Conservation (phyloP, 2,888 invertebrate genomes). For the Meiosimyza platycephala region DNA sequence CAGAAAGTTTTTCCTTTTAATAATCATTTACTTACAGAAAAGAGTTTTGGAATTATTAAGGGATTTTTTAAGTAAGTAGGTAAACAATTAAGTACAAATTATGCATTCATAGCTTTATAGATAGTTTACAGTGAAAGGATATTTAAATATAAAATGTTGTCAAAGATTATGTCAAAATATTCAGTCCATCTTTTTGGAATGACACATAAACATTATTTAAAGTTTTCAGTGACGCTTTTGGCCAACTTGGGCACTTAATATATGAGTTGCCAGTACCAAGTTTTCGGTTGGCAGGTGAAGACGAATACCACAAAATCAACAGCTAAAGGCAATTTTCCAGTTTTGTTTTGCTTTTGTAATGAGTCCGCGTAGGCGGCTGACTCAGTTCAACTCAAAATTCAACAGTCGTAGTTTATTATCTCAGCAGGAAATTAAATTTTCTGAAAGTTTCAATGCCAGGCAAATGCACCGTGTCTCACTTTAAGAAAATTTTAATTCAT, state of each 20-base stretch:
- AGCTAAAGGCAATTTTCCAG: background rate
- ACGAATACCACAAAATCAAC: background rate
- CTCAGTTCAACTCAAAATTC: conserved; percentile 1
- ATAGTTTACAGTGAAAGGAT: too few species aligned
- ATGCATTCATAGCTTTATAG: too few species aligned
- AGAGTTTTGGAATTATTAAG: too few species aligned
- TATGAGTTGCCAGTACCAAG: background rate
- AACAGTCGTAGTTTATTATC: conserved; percentile 3
- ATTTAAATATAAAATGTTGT: too few species aligned
- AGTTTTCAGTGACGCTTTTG: conserved; percentile 4
- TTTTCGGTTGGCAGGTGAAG: background rate
- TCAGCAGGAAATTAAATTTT: conserved; percentile 10
- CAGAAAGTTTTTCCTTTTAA: too few species aligned
- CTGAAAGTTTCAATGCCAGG: background rate
- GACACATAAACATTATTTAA: conserved; percentile 8
- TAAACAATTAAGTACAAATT: too few species aligned
- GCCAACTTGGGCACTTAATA: conserved; percentile 13
- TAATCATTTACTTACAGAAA: too few species aligned
- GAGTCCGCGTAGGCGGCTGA: too few species aligned
- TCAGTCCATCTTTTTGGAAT: too few species aligned
- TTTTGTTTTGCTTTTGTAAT: too few species aligned
- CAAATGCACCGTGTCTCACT: background rate
- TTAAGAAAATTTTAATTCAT: background rate
- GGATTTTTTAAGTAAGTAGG: too few species aligned
- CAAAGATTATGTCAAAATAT: too few species aligned